These are phyloP conservation scores for Trachelus troglodyta DNA, from an alignment of 2,888 invertebrate genomes.

Conservation along the genomic window DNA sequence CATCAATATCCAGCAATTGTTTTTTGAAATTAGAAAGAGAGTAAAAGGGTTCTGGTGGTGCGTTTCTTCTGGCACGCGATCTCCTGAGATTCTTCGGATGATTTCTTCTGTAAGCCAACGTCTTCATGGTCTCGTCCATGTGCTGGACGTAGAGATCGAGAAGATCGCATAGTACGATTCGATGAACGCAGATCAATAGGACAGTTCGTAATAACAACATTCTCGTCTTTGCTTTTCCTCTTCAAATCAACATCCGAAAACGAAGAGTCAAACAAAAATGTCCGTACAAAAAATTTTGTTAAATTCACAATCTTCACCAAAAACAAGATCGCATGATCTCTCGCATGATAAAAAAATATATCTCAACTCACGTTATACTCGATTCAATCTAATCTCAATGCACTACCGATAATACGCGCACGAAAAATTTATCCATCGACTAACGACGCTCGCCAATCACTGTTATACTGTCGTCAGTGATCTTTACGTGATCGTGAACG, in stretches of 20 bases:
- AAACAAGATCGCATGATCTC: not conserved
- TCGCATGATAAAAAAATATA: not conserved
- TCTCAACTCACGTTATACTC: not conserved
- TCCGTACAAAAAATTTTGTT: not conserved
- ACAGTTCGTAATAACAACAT: constrained; percentile 49
- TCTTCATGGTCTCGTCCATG: constrained; percentile 63
- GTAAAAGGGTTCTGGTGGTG: constrained; percentile 33
- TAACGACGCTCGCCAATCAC: not conserved
- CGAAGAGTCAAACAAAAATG: not conserved
- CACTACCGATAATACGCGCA: not conserved
- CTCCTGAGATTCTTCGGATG: constrained; percentile 39
- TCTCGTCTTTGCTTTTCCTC: constrained; percentile 22
- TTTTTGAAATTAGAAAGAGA: constrained; percentile 47
- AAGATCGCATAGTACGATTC: constrained; percentile 50
- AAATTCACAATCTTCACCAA: not conserved
- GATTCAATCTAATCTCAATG: not conserved
- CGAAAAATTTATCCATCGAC: not conserved
- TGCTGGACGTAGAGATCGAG: constrained; percentile 62
- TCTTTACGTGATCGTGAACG: constrained; percentile 1
- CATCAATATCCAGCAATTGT: constrained; percentile 54
- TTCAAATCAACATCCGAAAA: not conserved
- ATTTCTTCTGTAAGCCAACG: constrained; percentile 39
- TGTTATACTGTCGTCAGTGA: not conserved
- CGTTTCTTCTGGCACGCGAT: constrained; percentile 40
- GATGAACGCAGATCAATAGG: constrained; percentile 38